These are phyloP conservation scores for Nicator chloris DNA, from an alignment of 2,113 vertebrate genomes.

Conservation along the genomic window DNA sequence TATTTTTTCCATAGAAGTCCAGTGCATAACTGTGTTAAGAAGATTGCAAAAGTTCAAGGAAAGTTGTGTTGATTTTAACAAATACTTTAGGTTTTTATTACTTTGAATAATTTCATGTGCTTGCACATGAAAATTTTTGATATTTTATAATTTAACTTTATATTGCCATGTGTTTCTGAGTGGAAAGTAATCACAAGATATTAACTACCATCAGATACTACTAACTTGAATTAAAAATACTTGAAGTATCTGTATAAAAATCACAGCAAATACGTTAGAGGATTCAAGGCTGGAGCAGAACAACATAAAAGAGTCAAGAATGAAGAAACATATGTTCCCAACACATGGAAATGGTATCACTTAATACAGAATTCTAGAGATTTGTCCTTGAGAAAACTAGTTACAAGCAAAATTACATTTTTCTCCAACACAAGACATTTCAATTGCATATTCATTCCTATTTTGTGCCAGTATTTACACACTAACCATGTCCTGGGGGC, in stretches of 20 bases:
- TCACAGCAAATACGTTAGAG: background rate
- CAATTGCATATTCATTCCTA: background rate
- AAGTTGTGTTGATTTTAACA: background rate
- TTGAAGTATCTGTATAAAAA: background rate
- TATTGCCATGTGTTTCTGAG: background rate
- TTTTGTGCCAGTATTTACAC: background rate
- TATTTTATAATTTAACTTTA: background rate
- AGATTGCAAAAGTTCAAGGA: background rate
- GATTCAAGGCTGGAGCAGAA: background rate
- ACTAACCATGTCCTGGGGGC: rapidly evolving
- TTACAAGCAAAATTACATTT: background rate
- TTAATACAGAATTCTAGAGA: background rate
- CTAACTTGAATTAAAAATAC: background rate
- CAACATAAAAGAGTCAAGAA: background rate
- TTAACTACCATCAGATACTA: background rate
- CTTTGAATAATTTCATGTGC: background rate
- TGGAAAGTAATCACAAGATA: background rate
- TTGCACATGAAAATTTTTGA: too few species aligned
- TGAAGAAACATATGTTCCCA: background rate
- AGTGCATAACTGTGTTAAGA: background rate
- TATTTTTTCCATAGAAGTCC: background rate
- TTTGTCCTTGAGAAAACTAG: background rate
- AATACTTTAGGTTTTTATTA: background rate
- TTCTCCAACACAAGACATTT: background rate
- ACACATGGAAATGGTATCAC: rapidly evolving